These are phyloP conservation scores for Eurytoma adleriae DNA, from an alignment of 2,888 invertebrate species.

Conservation along the genomic window DNA sequence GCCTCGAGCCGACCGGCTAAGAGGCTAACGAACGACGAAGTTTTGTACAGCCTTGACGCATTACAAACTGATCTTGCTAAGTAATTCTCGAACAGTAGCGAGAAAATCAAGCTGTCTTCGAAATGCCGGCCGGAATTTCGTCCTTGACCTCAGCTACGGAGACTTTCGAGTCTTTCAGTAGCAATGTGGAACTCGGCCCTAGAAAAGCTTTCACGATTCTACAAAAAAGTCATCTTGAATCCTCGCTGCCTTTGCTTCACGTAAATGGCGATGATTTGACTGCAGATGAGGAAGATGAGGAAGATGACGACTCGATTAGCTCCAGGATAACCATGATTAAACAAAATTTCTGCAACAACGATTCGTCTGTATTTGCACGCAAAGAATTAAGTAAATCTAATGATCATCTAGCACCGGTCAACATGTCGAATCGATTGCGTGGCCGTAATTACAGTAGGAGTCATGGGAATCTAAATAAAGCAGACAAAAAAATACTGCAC, in stretches of 20 bases:
- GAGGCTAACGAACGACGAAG: conserved; percentile 16
- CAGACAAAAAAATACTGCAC: conserved; percentile 48
- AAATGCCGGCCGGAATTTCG: conserved; percentile 71
- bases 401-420: conserved; percentile 65
- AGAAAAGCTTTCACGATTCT: conserved; percentile 69
- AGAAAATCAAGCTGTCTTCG: background rate
- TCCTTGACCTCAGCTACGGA: conserved; percentile 63
- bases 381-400: conserved; percentile 70
- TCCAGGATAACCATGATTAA: conserved; percentile 58
- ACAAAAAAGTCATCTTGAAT: conserved; percentile 67
- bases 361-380: conserved; percentile 62
- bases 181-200: conserved; percentile 55
- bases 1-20: conserved; percentile 29
- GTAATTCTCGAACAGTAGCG: too few relatives aligned
- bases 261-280: conserved; percentile 61
- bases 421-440: conserved; percentile 70
- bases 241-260: conserved; percentile 68
- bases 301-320: conserved; percentile 57
- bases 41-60: too few relatives aligned
- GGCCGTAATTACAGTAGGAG: conserved; percentile 71
- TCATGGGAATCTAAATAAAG: conserved; percentile 61
- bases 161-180: conserved; percentile 59
- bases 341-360: conserved; percentile 58
- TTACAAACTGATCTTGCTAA: too few relatives aligned
- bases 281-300: conserved; percentile 27